Base-by-base conservation (phyloP, 2,888 invertebrate species). In the Imbricaverruca yamaguchii region DNA sequence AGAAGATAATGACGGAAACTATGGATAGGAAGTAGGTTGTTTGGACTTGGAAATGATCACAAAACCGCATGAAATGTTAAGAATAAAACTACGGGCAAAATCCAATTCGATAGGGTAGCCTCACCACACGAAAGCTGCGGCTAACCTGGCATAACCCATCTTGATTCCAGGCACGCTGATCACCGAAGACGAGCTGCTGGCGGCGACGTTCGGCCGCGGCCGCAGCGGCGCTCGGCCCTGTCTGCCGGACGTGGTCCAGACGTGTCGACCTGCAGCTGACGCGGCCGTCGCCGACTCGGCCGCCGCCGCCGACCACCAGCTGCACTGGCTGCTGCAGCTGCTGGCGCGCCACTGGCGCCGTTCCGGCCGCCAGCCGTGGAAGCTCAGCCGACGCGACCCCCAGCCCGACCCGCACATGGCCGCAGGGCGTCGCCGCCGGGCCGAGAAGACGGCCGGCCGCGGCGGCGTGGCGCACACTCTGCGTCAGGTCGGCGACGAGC, bases 311-410 rank as follows among this genome's bases (percentile, higher is more conserved):
- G 65, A 7, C 7, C 65, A 11, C 18, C 74, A 53, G 18, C 74
- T 74, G 55, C 53, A 53, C 74, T 74, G 74, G 74, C 11, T 55
- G 9, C 74, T 74, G 21, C 74, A 74, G 74, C 74, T 74, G 53
- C 15, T 74, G 10, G 10, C 55, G 7, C 3, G 21, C 0, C 74
- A 53, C 53, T 74, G 21, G 21, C 21, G 10, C 74, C 12, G 53
- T 12, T 12, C 13, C 18, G 53, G 8, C 21, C 53, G 55, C 74
- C 55, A 9, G 21, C 55, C 8, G 11, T 21, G 53, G 55, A 74
- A 55, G 74, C 39, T 7, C 69, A 15, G 18, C 23, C 65, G 65
- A 7, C 23, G 10, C 23, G 21, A 21, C 9, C 55, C 12, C 9
- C 53, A 21, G 53, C 21, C 53, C 21, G 74, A 12, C 21, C 8